Evolutionary conservation across 1,140 invertebrate genomes (phyloP).

Genomic region (Zaprionus lachaisei): DNA sequence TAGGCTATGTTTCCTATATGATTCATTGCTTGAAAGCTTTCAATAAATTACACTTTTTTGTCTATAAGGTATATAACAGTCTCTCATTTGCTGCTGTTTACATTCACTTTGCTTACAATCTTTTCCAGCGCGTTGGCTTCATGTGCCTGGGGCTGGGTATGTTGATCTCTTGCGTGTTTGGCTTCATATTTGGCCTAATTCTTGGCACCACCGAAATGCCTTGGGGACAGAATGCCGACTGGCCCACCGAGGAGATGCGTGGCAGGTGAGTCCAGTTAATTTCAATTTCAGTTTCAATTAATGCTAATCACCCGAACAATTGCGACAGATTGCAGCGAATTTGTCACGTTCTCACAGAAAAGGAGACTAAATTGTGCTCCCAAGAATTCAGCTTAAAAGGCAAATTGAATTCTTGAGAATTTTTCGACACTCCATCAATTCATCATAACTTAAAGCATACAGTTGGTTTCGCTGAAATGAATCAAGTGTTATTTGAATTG

Average conservation of each 20-base stretch:
- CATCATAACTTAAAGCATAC: not conserved
- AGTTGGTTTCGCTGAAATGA: not conserved
- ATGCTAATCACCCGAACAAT: constrained; percentile 51
- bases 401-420: constrained; percentile 17
- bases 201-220: constrained; percentile 90
- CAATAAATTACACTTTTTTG: not conserved
- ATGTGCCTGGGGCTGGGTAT: constrained; percentile 90
- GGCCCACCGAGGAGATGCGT: constrained; percentile 94
- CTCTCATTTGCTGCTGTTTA: constrained; percentile 69
- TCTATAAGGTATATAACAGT: constrained; percentile 14
- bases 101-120: constrained; percentile 23
- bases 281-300: constrained; percentile 53
- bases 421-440: not conserved
- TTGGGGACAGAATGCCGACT: constrained; percentile 90
- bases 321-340: constrained; percentile 49
- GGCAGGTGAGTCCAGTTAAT: constrained; percentile 86
- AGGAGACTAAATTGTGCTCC: constrained; percentile 20
- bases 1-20: not conserved
- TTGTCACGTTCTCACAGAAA: constrained; percentile 37
- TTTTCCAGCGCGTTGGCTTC: constrained; percentile 87
- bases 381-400: not conserved
- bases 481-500: not conserved
- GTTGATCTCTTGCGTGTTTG: constrained; percentile 89
- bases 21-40: not conserved
- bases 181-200: constrained; percentile 92